Evolutionary conservation across 2,113 vertebrate genomes (phyloP), one percentile per base, ranked within the genome.

Genomic region (Tiliqua scincoides): DNA sequence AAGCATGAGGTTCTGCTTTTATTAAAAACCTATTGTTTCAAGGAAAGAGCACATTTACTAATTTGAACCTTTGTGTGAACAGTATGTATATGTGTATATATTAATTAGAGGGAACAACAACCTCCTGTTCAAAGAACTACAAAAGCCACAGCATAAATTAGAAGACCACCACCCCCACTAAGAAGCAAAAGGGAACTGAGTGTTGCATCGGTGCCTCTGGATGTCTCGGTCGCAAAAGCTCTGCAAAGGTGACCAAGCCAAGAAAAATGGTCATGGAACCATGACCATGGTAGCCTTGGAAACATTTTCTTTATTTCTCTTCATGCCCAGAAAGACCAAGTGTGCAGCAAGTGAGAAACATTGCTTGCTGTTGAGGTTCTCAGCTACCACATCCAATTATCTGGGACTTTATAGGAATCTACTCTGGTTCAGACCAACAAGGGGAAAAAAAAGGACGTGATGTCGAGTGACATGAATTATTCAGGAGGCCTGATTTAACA

Each of bases 391-490:
- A 14, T 2, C 70, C 59, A 89, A 92, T 92, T 84, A 86, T 70
- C 89, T 43, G 87, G 88, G 15, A 91, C 87, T 89, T 94, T 79
- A 84, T 85, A 89, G 91, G 93, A 88, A 91, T 87, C 67, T 94
- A 93, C 73, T 40, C 88, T 93, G 79, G 48, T 90, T 93, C 91
- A 90, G 76, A 94, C 88, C 91, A 94, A 91, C 91, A 94, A 91
- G 89, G n/a, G n/a, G 93, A 32, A 9, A 94, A 93, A 94, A 93
- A 95, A 89, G 79, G 90, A 94, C n/a, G 91, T 27, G 84, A 15
- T 90, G 91, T 84, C 87, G 88, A 91, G 89, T 90, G 89, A 67
- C 21, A 94, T 89, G 91, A 93, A 95, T 94, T 93, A 95, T 94
- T 93, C 91, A 94, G 82, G 82, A 94, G 72, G 89, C 68, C 92